A percentile compares a stretch with the other conserved stretches of the same genome.
These are phyloP conservation scores for Orchestia grillus DNA, from an alignment of 1,140 invertebrate genomes.

Conservation along the genomic window DNA sequence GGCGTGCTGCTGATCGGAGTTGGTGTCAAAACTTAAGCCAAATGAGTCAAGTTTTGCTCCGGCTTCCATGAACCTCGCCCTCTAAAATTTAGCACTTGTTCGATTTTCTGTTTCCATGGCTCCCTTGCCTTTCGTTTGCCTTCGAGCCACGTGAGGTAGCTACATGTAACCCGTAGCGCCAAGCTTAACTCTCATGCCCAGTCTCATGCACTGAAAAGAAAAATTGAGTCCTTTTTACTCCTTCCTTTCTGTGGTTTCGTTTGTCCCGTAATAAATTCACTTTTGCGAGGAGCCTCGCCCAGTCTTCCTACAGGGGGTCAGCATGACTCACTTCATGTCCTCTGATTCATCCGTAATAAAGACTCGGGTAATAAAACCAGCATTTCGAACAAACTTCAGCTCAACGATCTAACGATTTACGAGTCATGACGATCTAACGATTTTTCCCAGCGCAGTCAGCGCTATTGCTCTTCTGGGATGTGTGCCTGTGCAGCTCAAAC, in stretches of 20 bases:
- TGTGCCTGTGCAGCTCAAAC: not conserved
- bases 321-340: too few species aligned
- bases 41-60: conserved; percentile 31
- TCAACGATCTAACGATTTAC: too few species aligned
- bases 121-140: not conserved
- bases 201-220: too few species aligned
- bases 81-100: not conserved
- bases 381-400: too few species aligned
- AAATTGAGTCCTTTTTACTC: too few species aligned
- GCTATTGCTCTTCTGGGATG: not conserved
- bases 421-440: too few species aligned
- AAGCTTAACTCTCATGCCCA: not conserved
- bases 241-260: too few species aligned
- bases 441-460: not conserved
- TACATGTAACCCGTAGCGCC: not conserved
- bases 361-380: too few species aligned
- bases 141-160: not conserved
- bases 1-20: not conserved
- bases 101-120: not conserved
- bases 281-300: too few species aligned
- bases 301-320: too few species aligned
- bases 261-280: too few species aligned
- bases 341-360: too few species aligned
- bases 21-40: not conserved
- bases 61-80: not conserved